Percentiles rank a stretch among this genome's conserved stretches.
These are phyloP conservation scores for Muntiacus reevesi DNA, from an alignment of 2,113 vertebrate genomes.

Conservation along the genomic window DNA sequence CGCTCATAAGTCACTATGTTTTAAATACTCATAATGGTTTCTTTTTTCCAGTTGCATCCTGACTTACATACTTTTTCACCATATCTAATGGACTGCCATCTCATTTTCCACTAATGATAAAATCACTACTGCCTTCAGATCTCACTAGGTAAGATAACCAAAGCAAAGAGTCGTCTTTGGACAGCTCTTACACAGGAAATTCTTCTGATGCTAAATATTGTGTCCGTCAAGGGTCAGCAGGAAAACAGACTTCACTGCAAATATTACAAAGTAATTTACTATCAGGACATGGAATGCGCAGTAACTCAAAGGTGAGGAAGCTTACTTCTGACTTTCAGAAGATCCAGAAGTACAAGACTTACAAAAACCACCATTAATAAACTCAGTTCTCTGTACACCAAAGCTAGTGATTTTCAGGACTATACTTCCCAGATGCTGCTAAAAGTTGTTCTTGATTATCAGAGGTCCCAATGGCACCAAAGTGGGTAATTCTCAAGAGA, in stretches of 20 bases:
- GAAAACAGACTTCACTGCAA: background rate
- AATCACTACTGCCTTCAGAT: background rate
- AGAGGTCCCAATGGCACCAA: background rate
- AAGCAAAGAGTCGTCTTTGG: background rate
- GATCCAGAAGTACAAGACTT: background rate
- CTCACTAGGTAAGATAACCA: background rate
- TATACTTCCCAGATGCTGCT: background rate
- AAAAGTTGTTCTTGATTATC: conserved; percentile 16
- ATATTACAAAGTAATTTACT: background rate
- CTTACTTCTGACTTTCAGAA: conserved; percentile 15
- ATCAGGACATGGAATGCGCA: background rate
- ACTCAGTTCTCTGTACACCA: background rate
- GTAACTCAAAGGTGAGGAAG: background rate
- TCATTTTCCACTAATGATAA: background rate
- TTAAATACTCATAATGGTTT: background rate
- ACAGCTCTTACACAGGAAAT: background rate
- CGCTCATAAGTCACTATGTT: background rate
- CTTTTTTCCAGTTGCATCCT: background rate
- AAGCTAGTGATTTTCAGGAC: conserved; percentile 15
- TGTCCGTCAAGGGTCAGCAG: background rate
- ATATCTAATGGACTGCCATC: background rate
- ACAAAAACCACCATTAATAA: conserved; percentile 3
- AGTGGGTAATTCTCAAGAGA: conserved; percentile 34
- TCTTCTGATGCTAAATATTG: background rate
- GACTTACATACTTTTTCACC: background rate